phyloP scores from a whole-genome alignment of 2,113 vertebrate species.

The Psilopsiagon aurifrons region DNA sequence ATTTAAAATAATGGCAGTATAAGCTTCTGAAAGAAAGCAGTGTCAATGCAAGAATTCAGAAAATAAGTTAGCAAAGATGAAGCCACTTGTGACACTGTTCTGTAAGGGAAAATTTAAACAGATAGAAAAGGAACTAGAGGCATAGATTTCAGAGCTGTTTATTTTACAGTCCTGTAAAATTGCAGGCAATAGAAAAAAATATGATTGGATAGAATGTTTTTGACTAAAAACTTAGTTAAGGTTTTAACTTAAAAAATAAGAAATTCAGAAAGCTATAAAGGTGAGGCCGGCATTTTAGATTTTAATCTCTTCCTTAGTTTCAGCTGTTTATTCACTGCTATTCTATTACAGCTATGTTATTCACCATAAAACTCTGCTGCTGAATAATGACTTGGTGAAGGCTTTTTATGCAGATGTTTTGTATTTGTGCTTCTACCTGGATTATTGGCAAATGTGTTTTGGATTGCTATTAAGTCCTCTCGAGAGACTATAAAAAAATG shows the following conservation, averaged over 20 bases:
- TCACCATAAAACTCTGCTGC: not conserved
- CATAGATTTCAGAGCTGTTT: not conserved
- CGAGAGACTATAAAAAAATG: not conserved
- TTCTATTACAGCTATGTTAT: not conserved
- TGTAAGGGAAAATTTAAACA: not conserved
- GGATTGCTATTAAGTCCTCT: not conserved
- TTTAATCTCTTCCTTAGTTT: not conserved
- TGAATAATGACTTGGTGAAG: not conserved
- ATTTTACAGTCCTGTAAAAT: not conserved
- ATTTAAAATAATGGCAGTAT: not conserved
- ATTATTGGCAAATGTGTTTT: not conserved
- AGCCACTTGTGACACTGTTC: not conserved
- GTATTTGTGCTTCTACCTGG: not conserved
- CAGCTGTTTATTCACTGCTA: not conserved
- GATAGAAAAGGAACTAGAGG: not conserved
- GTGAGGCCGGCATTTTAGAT: not conserved
- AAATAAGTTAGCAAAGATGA: not conserved
- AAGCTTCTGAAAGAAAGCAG: not conserved
- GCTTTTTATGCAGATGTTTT: not conserved
- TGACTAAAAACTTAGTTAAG: not conserved
- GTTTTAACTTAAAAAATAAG: not conserved
- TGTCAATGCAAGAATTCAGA: not conserved
- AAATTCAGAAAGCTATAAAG: not conserved
- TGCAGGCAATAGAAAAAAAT: not conserved
- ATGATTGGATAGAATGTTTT: not conserved